Conservation (phyloP, 2,113 vertebrate species). For the Phodopus roborovskii region DNA sequence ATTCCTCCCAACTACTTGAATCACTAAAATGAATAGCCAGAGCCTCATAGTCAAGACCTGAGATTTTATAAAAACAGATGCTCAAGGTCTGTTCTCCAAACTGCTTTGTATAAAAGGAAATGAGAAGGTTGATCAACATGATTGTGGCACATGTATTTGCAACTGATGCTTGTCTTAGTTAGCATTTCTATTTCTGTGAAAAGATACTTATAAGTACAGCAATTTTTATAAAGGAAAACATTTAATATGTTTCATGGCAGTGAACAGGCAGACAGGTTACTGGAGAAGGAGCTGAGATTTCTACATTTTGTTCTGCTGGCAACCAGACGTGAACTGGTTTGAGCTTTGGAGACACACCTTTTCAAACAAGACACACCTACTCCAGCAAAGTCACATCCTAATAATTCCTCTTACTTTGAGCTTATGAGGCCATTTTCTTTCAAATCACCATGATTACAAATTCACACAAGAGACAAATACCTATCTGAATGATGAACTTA, state of each 20-base stretch:
- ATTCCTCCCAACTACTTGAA: not conserved
- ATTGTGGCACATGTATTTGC: not conserved
- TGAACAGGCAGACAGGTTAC: not conserved
- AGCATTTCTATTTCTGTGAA: not conserved
- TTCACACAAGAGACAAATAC: not conserved
- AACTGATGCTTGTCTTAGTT: not conserved
- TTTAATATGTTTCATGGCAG: not conserved
- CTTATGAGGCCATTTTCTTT: too few species aligned
- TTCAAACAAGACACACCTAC: too few species aligned
- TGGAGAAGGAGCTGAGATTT: not conserved
- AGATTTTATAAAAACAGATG: not conserved
- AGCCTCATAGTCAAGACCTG: not conserved
- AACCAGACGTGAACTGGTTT: too few species aligned
- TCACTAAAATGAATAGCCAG: not conserved
- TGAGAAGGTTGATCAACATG: too few species aligned
- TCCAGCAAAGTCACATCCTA: too few species aligned
- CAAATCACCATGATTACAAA: not conserved
- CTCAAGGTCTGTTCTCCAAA: not conserved
- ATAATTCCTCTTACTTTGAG: too few species aligned
- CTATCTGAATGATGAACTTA: not conserved
- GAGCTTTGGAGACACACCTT: too few species aligned
- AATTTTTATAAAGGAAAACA: not conserved
- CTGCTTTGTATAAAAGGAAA: not conserved
- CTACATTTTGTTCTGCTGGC: not conserved
- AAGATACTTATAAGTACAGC: not conserved